A percentile compares a stretch with the other conserved stretches of the same genome.
These are phyloP conservation scores for Pristionchus maxplancki DNA, from an alignment of 2,888 invertebrate genomes.

Conservation along the genomic window DNA sequence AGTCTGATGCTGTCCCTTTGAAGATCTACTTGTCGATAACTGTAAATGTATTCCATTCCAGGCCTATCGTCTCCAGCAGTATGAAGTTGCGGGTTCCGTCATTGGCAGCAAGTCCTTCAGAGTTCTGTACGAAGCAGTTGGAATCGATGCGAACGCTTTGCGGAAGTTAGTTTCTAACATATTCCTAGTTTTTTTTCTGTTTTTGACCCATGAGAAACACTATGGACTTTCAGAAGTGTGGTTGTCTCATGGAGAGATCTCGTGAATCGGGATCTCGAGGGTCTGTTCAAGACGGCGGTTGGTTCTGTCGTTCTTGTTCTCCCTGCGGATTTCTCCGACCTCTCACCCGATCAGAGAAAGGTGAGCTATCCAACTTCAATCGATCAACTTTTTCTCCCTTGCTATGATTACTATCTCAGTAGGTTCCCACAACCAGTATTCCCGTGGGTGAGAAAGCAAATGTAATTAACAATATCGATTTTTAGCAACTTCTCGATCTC, in stretches of 20 bases:
- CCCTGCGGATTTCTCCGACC: constrained; percentile 66
- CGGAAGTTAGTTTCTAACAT: constrained; percentile 58
- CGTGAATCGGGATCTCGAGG: constrained; percentile 63
- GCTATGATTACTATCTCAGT: neutral
- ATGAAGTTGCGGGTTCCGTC: constrained; percentile 70
- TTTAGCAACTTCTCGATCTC: constrained; percentile 65
- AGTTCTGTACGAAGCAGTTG: constrained; percentile 74
- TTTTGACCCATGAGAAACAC: neutral
- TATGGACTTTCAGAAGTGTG: constrained; percentile 66
- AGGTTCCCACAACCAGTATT: neutral
- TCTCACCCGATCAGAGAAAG: constrained; percentile 62
- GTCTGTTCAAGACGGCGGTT: constrained; percentile 60
- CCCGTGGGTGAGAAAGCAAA: neutral
- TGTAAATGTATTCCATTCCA: constrained; percentile 30
- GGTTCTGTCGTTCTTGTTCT: constrained; percentile 75
- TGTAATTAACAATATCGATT: neutral
- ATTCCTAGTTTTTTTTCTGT: neutral
- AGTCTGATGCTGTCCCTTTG: neutral
- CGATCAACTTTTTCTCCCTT: neutral
- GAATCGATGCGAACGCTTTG: constrained; percentile 64
- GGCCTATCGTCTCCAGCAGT: constrained; percentile 76
- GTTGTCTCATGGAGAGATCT: constrained; percentile 74
- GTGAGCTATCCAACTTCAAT: constrained; percentile 48
- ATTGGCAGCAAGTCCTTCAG: constrained; percentile 70
- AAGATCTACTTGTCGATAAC: neutral